phyloP scores from a whole-genome alignment of 2,113 vertebrate species.

The Manacus vitellinus region DNA sequence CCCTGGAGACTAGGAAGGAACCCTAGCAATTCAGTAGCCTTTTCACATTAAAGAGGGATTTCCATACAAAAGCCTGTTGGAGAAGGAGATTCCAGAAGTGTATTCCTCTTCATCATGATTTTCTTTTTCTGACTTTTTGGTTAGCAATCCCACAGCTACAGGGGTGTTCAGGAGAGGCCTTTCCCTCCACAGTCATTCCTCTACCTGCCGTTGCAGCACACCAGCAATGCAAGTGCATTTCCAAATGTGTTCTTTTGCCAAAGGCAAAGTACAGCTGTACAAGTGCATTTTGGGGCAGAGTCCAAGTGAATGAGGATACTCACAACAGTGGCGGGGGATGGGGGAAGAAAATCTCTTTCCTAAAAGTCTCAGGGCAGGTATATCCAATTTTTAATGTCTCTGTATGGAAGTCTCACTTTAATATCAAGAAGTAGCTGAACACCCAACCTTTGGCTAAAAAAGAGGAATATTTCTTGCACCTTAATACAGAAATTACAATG shows the following conservation, averaged over 20 bases:
- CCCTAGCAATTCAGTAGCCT: constrained; percentile 51
- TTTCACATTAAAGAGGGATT: constrained; percentile 60
- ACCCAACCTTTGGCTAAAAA: background rate
- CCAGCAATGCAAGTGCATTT: background rate
- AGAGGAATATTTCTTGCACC: background rate
- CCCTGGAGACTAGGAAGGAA: background rate
- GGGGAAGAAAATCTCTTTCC: background rate
- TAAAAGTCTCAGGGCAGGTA: background rate
- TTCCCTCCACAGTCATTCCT: background rate
- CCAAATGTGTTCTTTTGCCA: background rate
- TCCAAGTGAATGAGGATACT: background rate
- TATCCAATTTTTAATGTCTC: background rate
- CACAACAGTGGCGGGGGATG: background rate
- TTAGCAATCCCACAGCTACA: background rate
- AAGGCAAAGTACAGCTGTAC: background rate
- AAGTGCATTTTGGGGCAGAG: background rate
- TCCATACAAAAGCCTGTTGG: constrained; percentile 38
- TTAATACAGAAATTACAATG: background rate
- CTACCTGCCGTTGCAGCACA: background rate
- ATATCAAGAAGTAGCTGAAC: background rate
- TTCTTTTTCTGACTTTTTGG: background rate
- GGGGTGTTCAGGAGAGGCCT: background rate
- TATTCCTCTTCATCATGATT: background rate
- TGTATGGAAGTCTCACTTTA: constrained; percentile 64
- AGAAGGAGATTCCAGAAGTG: background rate